phyloP scores from a whole-genome alignment of 2,888 invertebrate genomes.

The Cataglyphis altisquamis region DNA sequence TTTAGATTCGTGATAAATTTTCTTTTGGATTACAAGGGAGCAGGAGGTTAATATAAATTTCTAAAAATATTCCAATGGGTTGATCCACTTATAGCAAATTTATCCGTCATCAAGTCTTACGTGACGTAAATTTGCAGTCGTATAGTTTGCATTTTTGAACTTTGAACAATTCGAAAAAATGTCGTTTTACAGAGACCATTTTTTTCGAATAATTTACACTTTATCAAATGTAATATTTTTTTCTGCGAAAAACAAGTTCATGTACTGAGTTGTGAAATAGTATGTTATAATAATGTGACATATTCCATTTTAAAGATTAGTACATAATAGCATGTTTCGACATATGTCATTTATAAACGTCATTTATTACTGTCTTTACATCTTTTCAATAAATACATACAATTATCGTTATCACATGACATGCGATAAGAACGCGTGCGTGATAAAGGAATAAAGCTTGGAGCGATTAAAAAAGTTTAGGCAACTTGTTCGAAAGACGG shows the following conservation, averaged over 20 bases:
- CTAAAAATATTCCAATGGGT: constrained; percentile 18
- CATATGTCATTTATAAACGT: not conserved
- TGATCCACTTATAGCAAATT: not conserved
- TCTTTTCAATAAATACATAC: not conserved
- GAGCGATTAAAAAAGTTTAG: not conserved
- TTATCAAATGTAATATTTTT: not conserved
- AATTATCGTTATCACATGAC: not conserved
- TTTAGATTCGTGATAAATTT: not conserved
- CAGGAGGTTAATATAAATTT: not conserved
- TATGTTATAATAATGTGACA: not conserved
- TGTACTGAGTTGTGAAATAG: not conserved
- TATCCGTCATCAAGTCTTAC: not conserved
- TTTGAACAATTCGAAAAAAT: not conserved
- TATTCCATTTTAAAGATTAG: not conserved
- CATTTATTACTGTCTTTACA: not conserved
- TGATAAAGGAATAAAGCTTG: not conserved
- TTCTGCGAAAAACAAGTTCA: not conserved
- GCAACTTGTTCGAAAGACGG: not conserved
- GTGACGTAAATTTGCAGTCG: not conserved
- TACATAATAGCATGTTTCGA: not conserved
- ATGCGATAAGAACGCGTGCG: not conserved
- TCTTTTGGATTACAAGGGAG: not conserved
- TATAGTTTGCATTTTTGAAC: not conserved
- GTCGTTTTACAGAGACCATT: not conserved
- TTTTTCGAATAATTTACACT: not conserved